Conservation (phyloP, 1,140 invertebrate species). For the Lepidurus packardi region DNA sequence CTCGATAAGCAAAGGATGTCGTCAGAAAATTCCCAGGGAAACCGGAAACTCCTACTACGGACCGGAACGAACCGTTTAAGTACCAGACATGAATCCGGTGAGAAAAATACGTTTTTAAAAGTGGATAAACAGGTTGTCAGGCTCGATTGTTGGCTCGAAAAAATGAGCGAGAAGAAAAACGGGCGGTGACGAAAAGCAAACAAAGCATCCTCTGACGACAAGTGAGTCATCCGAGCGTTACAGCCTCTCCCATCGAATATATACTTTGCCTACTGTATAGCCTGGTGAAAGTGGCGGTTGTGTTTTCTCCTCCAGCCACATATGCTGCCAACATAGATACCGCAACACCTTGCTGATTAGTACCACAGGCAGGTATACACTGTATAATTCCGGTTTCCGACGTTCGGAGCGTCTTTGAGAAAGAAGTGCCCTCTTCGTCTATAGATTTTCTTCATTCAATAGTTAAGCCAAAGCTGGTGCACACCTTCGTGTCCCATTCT, state of each 20-base stretch:
- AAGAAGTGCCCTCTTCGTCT: neutral
- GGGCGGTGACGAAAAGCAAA: neutral
- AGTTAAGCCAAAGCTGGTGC: neutral
- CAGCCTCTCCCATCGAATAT: neutral
- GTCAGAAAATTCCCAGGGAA: neutral
- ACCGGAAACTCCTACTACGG: neutral
- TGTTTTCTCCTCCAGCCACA: neutral
- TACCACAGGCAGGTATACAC: neutral
- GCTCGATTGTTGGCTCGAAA: neutral
- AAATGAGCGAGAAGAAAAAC: neutral
- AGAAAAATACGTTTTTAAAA: neutral
- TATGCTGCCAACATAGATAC: neutral
- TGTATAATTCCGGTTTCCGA: neutral
- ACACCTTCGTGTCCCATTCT: neutral
- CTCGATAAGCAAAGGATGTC: no score
- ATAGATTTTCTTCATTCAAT: neutral
- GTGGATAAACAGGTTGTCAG: neutral
- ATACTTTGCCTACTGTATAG: neutral
- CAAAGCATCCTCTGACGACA: neutral
- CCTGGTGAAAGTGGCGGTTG: neutral
- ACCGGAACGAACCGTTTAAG: neutral
- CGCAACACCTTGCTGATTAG: slow-evolving; percentile 8
- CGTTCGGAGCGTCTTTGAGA: neutral
- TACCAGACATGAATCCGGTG: neutral
- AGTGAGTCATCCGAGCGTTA: neutral